Base-by-base conservation (phyloP, 2,113 vertebrate genomes). In the Apaloderma vittatum region DNA sequence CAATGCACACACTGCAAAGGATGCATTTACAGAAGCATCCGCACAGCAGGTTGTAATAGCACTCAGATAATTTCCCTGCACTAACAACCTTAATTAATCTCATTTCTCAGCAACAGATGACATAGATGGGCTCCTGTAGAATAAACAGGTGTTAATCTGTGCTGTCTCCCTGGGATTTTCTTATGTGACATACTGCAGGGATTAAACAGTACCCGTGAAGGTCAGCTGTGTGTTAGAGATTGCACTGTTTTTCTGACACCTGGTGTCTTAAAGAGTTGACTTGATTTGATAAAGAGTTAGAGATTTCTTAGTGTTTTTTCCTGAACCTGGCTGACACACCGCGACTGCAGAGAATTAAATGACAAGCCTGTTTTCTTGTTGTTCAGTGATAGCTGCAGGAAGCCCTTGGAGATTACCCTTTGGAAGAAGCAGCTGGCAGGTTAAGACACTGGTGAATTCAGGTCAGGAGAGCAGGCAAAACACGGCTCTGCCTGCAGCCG, bases 101-200 rank as follows among this genome's bases (percentile, higher is more conserved):
- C 22, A 55, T 58, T 92, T 90, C 95, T 77, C 75, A 93, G 83
- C 82, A 65, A 21, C 67, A 68, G 83, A 90, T 79, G 66, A 88
- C 66, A 76, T 12, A 63, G 62, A 63, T 17, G 24, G 58, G 37
- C 24, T 92, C 75, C 36, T 30, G 43, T 9, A 79, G 72, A 83
- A 83, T 62, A 80, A 93, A 70, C 0, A 7, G 83, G 58, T 75
- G 66, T 62, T 86, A 66, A 80, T 45, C 88, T 68, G 36, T 49
- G 71, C 86, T 5, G 0, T 14, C 40, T 34, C 67, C 34, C 78
- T 51, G 75, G 75, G 63, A 46, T 66, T 58, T 83, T 92, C 68
- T 86, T 90, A 11, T 0, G 0, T 73, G 73, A 66, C 46, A 21
- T 0, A 1, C n/a, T 61, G 82, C 23, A 61, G 34, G 14, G 26